These are phyloP conservation scores for Anaspis maculata DNA, from an alignment of 2,888 invertebrate genomes.

Conservation along the genomic window DNA sequence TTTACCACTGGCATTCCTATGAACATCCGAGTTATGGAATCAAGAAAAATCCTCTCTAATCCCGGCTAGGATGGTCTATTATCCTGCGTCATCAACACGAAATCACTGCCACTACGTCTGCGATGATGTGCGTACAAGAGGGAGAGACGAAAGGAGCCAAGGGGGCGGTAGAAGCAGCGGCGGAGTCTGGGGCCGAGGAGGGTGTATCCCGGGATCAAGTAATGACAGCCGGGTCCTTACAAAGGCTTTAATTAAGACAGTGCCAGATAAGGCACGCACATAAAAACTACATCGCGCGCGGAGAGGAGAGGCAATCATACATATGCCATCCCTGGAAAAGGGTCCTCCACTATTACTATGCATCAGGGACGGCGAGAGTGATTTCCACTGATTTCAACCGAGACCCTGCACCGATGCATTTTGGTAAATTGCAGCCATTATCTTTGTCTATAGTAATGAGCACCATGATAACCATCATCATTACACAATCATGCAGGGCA, in stretches of 20 bases:
- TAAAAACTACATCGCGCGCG: conserved; percentile 27
- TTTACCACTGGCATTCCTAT: too few species aligned
- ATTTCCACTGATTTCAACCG: conserved; percentile 22
- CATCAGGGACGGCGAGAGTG: conserved; percentile 17
- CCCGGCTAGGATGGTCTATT: too few species aligned
- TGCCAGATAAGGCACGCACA: conserved; percentile 27
- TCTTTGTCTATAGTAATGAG: too few species aligned
- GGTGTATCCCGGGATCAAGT: conserved; percentile 21
- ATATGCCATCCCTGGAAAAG: conserved; percentile 18
- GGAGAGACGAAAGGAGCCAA: not conserved
- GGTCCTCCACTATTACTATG: conserved; percentile 6
- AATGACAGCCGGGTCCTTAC: conserved; percentile 27
- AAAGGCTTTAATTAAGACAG: conserved; percentile 32
- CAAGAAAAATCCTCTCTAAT: too few species aligned
- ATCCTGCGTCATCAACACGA: too few species aligned
- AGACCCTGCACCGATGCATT: conserved; percentile 19
- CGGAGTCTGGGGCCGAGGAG: conserved; percentile 7
- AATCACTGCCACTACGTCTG: too few species aligned
- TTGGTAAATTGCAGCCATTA: conserved; percentile 27
- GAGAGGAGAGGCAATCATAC: conserved; percentile 26
- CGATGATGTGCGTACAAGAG: too few species aligned
- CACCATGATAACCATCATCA: too few species aligned
- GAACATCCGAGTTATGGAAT: too few species aligned
- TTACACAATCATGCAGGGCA: too few species aligned
- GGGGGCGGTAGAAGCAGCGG: conserved; percentile 2